Base-by-base conservation (phyloP, 2,888 invertebrate genomes). In the Tethea ocularis region DNA sequence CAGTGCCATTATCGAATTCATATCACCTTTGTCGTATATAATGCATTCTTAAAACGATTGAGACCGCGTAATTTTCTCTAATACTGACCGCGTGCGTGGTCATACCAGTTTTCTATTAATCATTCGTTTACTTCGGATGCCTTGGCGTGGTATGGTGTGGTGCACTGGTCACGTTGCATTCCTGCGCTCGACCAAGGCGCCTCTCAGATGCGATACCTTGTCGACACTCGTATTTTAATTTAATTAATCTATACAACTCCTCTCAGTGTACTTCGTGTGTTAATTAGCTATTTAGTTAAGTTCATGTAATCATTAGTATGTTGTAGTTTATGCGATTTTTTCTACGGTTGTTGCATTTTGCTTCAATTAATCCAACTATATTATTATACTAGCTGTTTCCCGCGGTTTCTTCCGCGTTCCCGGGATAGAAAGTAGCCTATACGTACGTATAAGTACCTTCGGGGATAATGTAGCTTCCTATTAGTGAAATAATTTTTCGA, bases 71-170 rank as follows among this genome's bases (percentile, higher is more conserved):
- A 46, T 56, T 55, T 38, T 41, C 17, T 38, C 56, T 41, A 56
- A 33, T 23, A 33, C 51, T 20, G 17, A 17, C 22, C 22, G 46
- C 46, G 61, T 59, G 66, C 64, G 63, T 57, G 68, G 74, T 72
- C 70, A 74, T 78, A 83, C 83, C 74, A 81, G 82, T 84, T 83
- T 82, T 79, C 83, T 82, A 84, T 85, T 83, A 86, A 86, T 87
- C 86, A 84, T 73, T 56, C 59, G 66, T 56, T 59, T 64, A 33
- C 33, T 33, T 33, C 13, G 33, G 13, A 56, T 62, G 69, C 67
- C 33, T 33, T 75, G 68, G 68, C 71, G 73, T 69, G 69, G 38
- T 5, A 2, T 66, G 67, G 61, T 20, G 46, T 46, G 20, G 46
- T 46, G 65, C 61, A 69, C 76, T 73, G 73, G 75, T 74, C 75